Percentiles rank a stretch among this genome's conserved stretches.
These are phyloP conservation scores for Nipponia nippon DNA, from an alignment of 2,113 vertebrate species.

Conservation along the genomic window DNA sequence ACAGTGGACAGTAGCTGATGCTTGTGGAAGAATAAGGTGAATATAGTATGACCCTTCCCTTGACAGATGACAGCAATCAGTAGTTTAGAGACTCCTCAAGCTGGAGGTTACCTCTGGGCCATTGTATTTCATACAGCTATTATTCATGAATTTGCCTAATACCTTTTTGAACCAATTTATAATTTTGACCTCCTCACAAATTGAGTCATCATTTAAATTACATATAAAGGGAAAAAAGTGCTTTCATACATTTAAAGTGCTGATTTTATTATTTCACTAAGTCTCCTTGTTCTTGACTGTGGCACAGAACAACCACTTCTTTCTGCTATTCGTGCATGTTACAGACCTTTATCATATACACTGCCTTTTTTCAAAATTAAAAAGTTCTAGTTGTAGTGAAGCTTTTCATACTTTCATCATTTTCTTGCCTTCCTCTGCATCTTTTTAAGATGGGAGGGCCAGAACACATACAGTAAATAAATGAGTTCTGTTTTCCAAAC, in stretches of 20 bases:
- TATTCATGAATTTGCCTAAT: slow-evolving; percentile 17
- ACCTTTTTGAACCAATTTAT: slow-evolving; percentile 14
- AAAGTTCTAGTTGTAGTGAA: neutral
- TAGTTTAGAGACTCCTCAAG: neutral
- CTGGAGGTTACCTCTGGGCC: neutral
- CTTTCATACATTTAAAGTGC: neutral
- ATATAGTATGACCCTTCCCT: neutral
- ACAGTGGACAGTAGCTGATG: neutral
- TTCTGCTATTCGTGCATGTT: neutral
- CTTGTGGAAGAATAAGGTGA: neutral
- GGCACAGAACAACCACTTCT: neutral
- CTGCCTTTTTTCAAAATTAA: neutral
- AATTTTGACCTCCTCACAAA: slow-evolving; percentile 16
- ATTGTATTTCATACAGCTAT: neutral
- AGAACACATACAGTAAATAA: neutral
- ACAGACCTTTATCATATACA: neutral
- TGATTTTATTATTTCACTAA: neutral
- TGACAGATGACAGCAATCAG: slow-evolving; percentile 16
- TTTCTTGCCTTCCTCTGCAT: neutral
- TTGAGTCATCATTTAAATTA: slow-evolving; percentile 26
- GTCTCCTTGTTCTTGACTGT: neutral
- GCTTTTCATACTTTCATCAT: neutral
- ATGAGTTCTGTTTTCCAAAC: neutral
- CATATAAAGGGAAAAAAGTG: neutral
- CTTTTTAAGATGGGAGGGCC: neutral